phyloP scores from a whole-genome alignment of 2,888 invertebrate genomes.

The Timema podura region DNA sequence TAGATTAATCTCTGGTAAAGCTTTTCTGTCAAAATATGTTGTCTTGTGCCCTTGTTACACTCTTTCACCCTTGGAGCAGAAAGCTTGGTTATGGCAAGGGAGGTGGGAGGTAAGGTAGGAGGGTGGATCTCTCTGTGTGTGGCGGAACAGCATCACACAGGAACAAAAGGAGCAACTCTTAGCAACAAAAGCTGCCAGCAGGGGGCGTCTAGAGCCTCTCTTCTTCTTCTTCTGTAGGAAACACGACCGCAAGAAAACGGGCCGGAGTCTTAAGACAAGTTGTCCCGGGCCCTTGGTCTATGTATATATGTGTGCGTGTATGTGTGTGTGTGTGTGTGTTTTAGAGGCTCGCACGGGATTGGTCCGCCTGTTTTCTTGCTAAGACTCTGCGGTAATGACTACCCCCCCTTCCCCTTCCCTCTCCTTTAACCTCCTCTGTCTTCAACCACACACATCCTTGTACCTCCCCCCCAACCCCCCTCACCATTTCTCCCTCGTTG shows the following conservation, averaged over 20 bases:
- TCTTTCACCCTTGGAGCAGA: too few relatives aligned
- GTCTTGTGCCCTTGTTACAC: too few relatives aligned
- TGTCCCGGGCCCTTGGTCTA: slow-evolving; percentile 11
- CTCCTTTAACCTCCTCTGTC: background rate
- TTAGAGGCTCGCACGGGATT: slow-evolving; percentile 11
- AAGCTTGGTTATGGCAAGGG: too few relatives aligned
- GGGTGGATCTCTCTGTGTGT: background rate
- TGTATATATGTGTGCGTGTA: slow-evolving; percentile 6
- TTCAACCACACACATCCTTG: too few relatives aligned
- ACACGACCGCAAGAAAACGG: slow-evolving; percentile 16
- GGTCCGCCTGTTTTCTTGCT: slow-evolving; percentile 13
- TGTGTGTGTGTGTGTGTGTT: background rate
- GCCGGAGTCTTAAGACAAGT: slow-evolving; percentile 13
- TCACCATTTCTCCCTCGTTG: slow-evolving; percentile 7
- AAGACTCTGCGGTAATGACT: slow-evolving; percentile 16
- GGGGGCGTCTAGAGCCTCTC: background rate
- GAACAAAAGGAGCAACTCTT: slow-evolving; percentile 17
- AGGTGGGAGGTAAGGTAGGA: too few relatives aligned
- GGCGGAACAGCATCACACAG: slow-evolving; percentile 16
- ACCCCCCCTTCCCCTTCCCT: background rate
- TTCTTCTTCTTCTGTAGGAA: background rate
- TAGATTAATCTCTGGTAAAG: too few relatives aligned
- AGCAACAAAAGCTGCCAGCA: slow-evolving; percentile 15
- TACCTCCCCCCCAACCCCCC: background rate
- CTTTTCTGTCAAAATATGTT: too few relatives aligned